Conservation (phyloP, 2,888 invertebrate species). For the Pseudeuparius sepicola region DNA sequence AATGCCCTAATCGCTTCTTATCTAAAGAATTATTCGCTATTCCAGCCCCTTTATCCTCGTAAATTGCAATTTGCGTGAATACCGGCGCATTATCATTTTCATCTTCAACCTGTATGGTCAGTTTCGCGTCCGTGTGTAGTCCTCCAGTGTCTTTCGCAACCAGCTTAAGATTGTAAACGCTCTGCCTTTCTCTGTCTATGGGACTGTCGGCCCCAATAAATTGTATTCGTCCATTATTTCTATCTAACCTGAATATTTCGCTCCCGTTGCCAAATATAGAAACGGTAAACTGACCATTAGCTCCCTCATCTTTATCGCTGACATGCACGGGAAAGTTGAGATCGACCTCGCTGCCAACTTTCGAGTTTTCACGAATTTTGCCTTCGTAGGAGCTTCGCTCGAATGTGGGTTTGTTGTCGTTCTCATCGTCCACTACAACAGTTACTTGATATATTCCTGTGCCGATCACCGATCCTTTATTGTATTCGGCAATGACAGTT, state of each 20-base stretch:
- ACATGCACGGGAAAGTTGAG: constrained; percentile 60
- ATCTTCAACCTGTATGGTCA: constrained; percentile 63
- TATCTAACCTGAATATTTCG: constrained; percentile 60
- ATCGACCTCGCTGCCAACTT: constrained; percentile 56
- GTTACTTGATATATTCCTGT: constrained; percentile 34
- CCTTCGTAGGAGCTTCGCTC: constrained; percentile 63
- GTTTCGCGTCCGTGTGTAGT: constrained; percentile 59
- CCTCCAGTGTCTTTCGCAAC: constrained; percentile 71
- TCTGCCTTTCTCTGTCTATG: constrained; percentile 67
- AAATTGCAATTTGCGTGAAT: constrained; percentile 60
- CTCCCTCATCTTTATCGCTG: constrained; percentile 59
- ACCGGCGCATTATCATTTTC: constrained; percentile 72
- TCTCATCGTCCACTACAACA: constrained; percentile 73
- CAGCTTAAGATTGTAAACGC: constrained; percentile 56
- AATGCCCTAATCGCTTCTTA: constrained; percentile 40
- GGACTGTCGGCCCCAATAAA: constrained; percentile 38
- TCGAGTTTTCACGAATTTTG: constrained; percentile 67
- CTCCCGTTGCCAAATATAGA: constrained; percentile 65
- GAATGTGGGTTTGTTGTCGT: constrained; percentile 79
- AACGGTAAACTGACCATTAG: constrained; percentile 59
- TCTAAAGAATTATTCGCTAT: too few relatives aligned
- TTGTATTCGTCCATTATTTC: constrained; percentile 52
- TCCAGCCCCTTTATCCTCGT: constrained; percentile 59
- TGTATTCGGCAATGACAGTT: constrained; percentile 71
- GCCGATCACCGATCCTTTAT: constrained; percentile 45